Evolutionary conservation across 2,888 invertebrate genomes (phyloP), one percentile per base, ranked within the genome.

Genomic region (Microchrysa polita): DNA sequence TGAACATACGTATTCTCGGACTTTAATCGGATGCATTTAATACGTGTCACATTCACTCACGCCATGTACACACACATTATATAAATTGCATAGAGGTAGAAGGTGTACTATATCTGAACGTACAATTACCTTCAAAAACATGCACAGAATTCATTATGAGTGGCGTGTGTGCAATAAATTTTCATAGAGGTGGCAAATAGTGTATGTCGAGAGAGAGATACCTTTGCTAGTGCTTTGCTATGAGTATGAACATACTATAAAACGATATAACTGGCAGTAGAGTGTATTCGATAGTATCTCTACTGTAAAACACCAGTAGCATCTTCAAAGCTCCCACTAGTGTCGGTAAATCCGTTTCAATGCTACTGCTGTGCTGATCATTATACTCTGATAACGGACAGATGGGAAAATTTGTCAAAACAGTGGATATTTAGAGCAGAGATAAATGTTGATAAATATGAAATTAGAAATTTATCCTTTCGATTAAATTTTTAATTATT

Each of bases 111-210:
- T 34, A 34, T 57, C 57, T 57, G 18, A 5, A 18, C 34, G 69
- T 69, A 55, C 69, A 57, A 69, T 69, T 69, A 55, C 69, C 69
- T 69, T 69, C 69, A 57, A 23, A 69, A 69, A 40, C 57, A n/a
- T 57, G 69, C 42, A 20, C 1, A n/a, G 69, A 69, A 69, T 69
- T 14, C 34, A 40, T 40, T 40, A 69, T 69, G 34, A 55, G 12
- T 18, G 44, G n/a, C 14, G n/a, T 55, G 57, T 57, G 16, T n/a
- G 53, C 22, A 65, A 44, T 22, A 60, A 27, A 60, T 60, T 60
- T 60, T 16, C 20, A 5, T 10, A 10, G 55, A 55, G 44, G 65
- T 65, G 48, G 65, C n/a, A n/a, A n/a, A n/a, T n/a, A 60, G n/a
- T n/a, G n/a, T n/a, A n/a, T n/a, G n/a, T n/a, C n/a, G n/a, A n/a